These are phyloP conservation scores for Fistularia tabacaria DNA, from an alignment of 2,797 vertebrate genomes.

Conservation along the genomic window DNA sequence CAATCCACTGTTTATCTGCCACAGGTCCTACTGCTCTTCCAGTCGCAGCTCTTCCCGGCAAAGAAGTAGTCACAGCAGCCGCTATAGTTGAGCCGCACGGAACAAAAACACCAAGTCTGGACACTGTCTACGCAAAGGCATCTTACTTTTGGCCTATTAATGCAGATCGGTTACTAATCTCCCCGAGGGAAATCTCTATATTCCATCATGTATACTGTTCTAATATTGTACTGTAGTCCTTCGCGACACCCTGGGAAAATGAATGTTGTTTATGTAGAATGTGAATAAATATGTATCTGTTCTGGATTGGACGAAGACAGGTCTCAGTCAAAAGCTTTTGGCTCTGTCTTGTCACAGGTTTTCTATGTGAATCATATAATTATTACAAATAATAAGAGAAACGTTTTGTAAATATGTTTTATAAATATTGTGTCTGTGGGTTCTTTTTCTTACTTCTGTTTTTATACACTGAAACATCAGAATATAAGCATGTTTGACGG, in stretches of 20 bases:
- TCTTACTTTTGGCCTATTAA: not conserved
- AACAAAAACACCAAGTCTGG: constrained; percentile 26
- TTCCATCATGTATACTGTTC: constrained; percentile 6
- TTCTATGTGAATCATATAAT: too few species aligned
- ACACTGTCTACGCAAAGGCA: constrained; percentile 5
- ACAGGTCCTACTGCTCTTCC: constrained; percentile 86
- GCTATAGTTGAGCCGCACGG: constrained; percentile 75
- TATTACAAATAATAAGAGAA: too few species aligned
- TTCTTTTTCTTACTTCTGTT: constrained; percentile 34
- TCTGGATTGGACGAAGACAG: too few species aligned
- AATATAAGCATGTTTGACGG: constrained; percentile 11
- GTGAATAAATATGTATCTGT: constrained; percentile 5
- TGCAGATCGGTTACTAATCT: constrained; percentile 11
- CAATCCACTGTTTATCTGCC: not conserved
- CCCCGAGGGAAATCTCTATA: not conserved
- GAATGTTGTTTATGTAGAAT: constrained; percentile 20
- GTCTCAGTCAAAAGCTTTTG: too few species aligned
- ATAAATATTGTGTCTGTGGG: constrained; percentile 39
- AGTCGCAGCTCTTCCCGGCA: constrained; percentile 87
- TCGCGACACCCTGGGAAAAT: not conserved
- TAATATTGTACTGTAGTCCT: constrained; percentile 5
- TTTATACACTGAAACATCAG: constrained; percentile 53
- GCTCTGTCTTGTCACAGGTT: too few species aligned
- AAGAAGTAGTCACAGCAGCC: constrained; percentile 88
- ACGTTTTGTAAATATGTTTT: constrained; percentile 33